phyloP scores from a whole-genome alignment of 2,113 vertebrate species.

The Phasianus colchicus region DNA sequence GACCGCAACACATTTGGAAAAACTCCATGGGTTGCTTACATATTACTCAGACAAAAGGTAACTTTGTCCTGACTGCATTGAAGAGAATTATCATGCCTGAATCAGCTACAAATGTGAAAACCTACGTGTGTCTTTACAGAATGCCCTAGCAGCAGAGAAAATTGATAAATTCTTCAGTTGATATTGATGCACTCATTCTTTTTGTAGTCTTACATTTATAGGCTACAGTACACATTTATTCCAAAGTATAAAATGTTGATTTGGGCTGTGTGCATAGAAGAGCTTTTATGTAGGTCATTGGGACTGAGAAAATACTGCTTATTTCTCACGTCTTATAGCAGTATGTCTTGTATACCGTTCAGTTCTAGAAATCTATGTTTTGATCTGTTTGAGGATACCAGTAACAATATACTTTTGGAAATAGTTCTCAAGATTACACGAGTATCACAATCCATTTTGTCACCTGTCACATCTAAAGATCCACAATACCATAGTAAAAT shows the following conservation, averaged over 20 bases:
- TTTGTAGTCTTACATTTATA: slow-evolving; percentile 6
- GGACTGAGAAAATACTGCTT: background rate
- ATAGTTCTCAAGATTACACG: slow-evolving; percentile 37
- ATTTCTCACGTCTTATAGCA: background rate
- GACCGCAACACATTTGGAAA: background rate
- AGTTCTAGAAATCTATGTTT: slow-evolving; percentile 14
- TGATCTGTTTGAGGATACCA: slow-evolving; percentile 48
- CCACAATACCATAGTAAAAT: slow-evolving; percentile 25
- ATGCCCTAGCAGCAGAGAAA: background rate
- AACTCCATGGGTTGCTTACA: background rate
- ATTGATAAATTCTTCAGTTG: background rate
- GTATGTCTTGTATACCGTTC: background rate
- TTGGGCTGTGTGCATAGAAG: background rate
- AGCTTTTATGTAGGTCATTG: slow-evolving; percentile 53
- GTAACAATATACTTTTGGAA: slow-evolving; percentile 47
- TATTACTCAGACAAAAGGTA: background rate
- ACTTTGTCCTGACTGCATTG: background rate
- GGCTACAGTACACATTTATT: background rate
- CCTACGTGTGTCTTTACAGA: rapidly evolving
- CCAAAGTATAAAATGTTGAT: slow-evolving; percentile 10
- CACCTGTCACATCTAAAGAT: slow-evolving; percentile 48
- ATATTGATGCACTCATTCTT: background rate
- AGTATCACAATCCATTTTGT: slow-evolving; percentile 49
- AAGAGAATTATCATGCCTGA: background rate
- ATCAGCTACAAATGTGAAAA: background rate